phyloP scores from a whole-genome alignment of 2,888 invertebrate species.

The Hydriomena furcata region DNA sequence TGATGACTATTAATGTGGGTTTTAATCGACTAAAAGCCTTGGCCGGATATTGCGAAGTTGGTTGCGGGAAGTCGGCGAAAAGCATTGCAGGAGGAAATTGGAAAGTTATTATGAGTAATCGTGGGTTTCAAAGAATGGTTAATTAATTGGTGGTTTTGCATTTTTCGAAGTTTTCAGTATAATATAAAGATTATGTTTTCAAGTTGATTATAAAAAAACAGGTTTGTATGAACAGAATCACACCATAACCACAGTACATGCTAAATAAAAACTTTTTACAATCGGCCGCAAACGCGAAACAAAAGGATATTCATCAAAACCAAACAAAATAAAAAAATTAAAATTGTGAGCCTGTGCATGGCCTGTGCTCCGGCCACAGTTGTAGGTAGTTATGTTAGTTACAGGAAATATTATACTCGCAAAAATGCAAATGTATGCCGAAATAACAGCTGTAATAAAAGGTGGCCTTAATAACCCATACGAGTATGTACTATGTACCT shows the following conservation, averaged over 20 bases:
- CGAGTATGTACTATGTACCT: too few relatives aligned
- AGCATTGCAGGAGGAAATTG: constrained; percentile 62
- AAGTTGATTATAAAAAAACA: too few relatives aligned
- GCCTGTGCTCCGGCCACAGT: too few relatives aligned
- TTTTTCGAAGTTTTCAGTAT: background rate
- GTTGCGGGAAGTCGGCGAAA: constrained; percentile 47
- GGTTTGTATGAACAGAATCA: too few relatives aligned
- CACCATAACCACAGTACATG: too few relatives aligned
- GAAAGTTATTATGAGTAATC: constrained; percentile 27
- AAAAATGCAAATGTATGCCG: constrained; percentile 21
- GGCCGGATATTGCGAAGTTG: constrained; percentile 63
- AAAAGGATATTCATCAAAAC: too few relatives aligned
- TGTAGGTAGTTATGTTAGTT: too few relatives aligned
- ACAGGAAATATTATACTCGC: constrained; percentile 1
- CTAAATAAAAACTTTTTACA: too few relatives aligned
- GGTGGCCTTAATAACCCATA: constrained; percentile 41
- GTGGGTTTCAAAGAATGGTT: constrained; percentile 10
- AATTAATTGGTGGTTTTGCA: constrained; percentile 10
- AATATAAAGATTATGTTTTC: too few relatives aligned
- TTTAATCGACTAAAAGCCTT: constrained; percentile 68
- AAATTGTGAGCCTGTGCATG: too few relatives aligned
- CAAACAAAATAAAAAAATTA: too few relatives aligned
- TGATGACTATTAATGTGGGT: constrained; percentile 44
- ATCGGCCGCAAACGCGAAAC: too few relatives aligned
- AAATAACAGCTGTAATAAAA: constrained; percentile 31